Evolutionary conservation across 2,113 vertebrate genomes (phyloP).

Genomic region (Heptranchias perlo): DNA sequence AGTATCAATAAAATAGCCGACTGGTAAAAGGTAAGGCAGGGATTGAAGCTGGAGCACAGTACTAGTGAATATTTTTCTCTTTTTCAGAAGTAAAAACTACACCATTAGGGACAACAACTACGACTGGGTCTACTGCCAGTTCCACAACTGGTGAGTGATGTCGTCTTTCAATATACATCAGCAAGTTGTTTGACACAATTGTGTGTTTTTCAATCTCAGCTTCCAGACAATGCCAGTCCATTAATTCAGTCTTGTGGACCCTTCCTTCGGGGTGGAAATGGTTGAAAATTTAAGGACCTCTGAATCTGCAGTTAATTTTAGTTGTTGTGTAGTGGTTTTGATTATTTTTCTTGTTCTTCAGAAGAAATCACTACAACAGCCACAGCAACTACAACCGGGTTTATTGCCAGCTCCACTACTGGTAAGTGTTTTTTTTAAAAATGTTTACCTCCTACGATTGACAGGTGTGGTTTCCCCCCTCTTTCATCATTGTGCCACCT

Average conservation of each 20-base stretch:
- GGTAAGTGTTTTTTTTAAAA: background rate
- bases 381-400: background rate
- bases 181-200: background rate
- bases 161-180: background rate
- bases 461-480: background rate
- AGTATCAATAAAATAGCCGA: background rate
- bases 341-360: too few species aligned
- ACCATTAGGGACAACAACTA: too few species aligned
- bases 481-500: background rate
- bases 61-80: too few species aligned
- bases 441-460: background rate
- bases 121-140: too few species aligned
- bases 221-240: background rate
- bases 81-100: too few species aligned
- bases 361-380: too few species aligned
- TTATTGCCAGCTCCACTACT: background rate
- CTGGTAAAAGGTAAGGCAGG: background rate
- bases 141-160: background rate
- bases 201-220: background rate
- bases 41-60: too few species aligned
- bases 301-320: too few species aligned
- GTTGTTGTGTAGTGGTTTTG: background rate
- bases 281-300: too few species aligned
- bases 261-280: too few species aligned
- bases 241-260: background rate